Evolutionary conservation across 1,140 invertebrate genomes (phyloP).

Genomic region (Scylla paramamosain): DNA sequence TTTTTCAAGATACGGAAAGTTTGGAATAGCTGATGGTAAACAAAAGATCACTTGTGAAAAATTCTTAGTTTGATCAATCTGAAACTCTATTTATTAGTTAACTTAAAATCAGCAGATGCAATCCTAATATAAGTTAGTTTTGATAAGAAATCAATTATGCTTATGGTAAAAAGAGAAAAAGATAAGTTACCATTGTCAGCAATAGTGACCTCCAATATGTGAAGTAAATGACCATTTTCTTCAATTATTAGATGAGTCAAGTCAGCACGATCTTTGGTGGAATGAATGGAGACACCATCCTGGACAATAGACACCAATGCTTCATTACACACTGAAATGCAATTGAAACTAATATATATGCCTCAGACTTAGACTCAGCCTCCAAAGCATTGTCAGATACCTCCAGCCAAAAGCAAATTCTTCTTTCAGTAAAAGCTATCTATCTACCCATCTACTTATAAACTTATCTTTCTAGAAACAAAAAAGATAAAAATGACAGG

Average conservation of each 20-base stretch:
- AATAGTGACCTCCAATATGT: conserved; percentile 72
- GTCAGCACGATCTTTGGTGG: conserved; percentile 72
- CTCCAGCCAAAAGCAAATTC: too few species aligned
- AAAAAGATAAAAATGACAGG: too few species aligned
- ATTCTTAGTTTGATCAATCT: neutral
- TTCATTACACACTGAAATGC: neutral
- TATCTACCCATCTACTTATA: too few species aligned
- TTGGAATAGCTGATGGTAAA: neutral
- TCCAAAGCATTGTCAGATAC: too few species aligned
- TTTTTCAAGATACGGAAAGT: neutral
- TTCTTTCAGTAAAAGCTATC: too few species aligned
- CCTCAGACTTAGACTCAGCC: neutral
- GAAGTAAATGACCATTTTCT: conserved; percentile 67
- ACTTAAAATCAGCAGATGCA: too few species aligned
- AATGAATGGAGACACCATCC: conserved; percentile 72
- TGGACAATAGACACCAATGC: conserved; percentile 36
- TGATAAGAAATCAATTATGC: too few species aligned
- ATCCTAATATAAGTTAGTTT: too few species aligned
- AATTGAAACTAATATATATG: neutral
- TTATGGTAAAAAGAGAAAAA: neutral
- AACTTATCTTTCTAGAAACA: too few species aligned
- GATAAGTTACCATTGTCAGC: conserved; percentile 72
- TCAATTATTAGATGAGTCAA: conserved; percentile 75
- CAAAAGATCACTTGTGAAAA: neutral
- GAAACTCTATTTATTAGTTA: neutral